Evolutionary conservation across 2,113 vertebrate species (phyloP), one percentile per base, ranked within the genome.

Genomic region (Vulpes ferrilata): DNA sequence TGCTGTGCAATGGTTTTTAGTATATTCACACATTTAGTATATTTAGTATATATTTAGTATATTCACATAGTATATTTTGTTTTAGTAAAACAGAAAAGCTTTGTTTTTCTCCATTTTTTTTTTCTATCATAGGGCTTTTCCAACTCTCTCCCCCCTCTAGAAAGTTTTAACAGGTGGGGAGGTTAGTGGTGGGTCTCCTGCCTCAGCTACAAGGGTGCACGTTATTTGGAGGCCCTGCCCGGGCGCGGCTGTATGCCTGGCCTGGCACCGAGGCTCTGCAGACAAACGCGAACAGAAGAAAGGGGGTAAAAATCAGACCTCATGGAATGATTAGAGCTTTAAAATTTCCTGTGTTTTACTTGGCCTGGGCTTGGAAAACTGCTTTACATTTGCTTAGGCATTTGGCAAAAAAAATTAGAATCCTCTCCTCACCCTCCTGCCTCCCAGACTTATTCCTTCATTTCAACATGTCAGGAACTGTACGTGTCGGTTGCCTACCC

Each of bases 351-450:
- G 7, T n/a, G 2, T 81, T 90, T 78, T 83, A 59, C 65, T 78
- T 88, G 83, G 62, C 32, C n/a, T 59, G 87, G 27, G 11, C 27
- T 96, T 93, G 82, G 78, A 84, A 93, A 88, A 94, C 79, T n/a
- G 23, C 25, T 80, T 96, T 62, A 23, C 83, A 35, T 84, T 90
- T 67, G 27, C 23, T 53, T 59, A 59, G 35, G 48, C 51, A 74
- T 57, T 84, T 84, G 60, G 30, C 38, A 62, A 87, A 73, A 71
- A 43, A 86, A 65, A 48, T 81, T 74, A 30, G 20, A 73, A 73
- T 55, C 55, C 11, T 57, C 48, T 87, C 10, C 17, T 43, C 2
- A 43, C 2, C 0, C 3, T 79, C 35, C 7, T 65, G 89, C 22
- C n/a, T 65, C 2, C 59, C 65, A 53, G 10, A 32, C 12, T 83